Evolutionary conservation across 35 echinoderm and acorn worm species (phyloP).

Genomic region (Antedon bifida): DNA sequence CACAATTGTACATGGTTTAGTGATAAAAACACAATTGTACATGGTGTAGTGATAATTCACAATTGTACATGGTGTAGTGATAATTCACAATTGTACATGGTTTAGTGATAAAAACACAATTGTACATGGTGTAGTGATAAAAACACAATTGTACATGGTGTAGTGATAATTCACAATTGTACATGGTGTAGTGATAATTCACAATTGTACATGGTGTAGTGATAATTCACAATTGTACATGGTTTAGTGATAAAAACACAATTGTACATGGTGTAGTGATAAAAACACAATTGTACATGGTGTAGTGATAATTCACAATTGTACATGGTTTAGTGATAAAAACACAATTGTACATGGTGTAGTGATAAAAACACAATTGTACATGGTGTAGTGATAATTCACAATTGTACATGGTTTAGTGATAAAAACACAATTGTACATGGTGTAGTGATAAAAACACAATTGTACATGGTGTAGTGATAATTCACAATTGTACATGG

Average conservation of each 20-base stretch:
- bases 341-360: background rate
- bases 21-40: background rate
- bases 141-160: background rate
- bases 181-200: no score
- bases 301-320: no score
- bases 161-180: no score
- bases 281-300: background rate
- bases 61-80: background rate
- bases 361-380: background rate
- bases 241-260: background rate
- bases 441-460: background rate
- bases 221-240: background rate
- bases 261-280: background rate
- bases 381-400: no score
- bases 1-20: background rate
- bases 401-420: background rate
- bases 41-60: no score
- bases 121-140: background rate
- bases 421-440: background rate
- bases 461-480: background rate
- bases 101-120: background rate
- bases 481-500: background rate
- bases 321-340: background rate
- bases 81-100: background rate
- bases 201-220: background rate